A percentile compares a stretch with the other conserved stretches of the same genome.
phyloP scores from a whole-genome alignment of 2,797 vertebrate species.

The Potorous gilbertii region DNA sequence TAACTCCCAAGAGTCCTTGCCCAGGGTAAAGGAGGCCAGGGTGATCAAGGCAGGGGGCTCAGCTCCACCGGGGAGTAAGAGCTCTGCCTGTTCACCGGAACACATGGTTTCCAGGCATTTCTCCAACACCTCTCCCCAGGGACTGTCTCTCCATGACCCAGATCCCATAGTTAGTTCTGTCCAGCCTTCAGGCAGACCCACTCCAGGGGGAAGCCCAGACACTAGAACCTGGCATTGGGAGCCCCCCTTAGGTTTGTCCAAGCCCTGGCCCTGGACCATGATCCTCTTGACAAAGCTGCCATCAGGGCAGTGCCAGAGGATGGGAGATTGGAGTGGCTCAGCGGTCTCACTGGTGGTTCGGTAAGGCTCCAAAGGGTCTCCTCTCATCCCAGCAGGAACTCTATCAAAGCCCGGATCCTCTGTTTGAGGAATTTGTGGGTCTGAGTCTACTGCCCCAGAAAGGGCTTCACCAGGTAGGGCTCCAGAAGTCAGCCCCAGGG shows the following conservation, averaged over 20 bases:
- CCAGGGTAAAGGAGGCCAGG: conserved; percentile 87
- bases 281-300: conserved; percentile 82
- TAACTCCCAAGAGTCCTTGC: conserved; percentile 91
- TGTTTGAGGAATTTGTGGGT: conserved; percentile 19
- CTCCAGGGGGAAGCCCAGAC: conserved; percentile 61
- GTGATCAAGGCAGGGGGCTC: conserved; percentile 79
- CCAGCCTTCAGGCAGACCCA: conserved; percentile 79
- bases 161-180: conserved; percentile 80
- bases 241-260: conserved; percentile 86
- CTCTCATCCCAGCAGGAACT: conserved; percentile 52
- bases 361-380: not conserved
- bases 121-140: conserved; percentile 82
- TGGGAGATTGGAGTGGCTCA: conserved; percentile 18
- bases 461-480: conserved; percentile 2
- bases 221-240: conserved; percentile 87
- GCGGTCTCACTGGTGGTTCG: conserved; percentile 33
- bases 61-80: conserved; percentile 68
- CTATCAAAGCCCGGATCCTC: conserved; percentile 74
- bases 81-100: conserved; percentile 88
- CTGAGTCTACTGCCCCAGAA: conserved; percentile 59
- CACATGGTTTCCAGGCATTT: conserved; percentile 91
- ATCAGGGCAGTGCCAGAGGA: conserved; percentile 80
- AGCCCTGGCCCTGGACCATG: conserved; percentile 70
- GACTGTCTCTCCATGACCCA: conserved; percentile 87
- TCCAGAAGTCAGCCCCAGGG: conserved; percentile 24